These are phyloP conservation scores for Pipistrellus nathusii DNA, from an alignment of 2,797 vertebrate genomes.

Conservation along the genomic window DNA sequence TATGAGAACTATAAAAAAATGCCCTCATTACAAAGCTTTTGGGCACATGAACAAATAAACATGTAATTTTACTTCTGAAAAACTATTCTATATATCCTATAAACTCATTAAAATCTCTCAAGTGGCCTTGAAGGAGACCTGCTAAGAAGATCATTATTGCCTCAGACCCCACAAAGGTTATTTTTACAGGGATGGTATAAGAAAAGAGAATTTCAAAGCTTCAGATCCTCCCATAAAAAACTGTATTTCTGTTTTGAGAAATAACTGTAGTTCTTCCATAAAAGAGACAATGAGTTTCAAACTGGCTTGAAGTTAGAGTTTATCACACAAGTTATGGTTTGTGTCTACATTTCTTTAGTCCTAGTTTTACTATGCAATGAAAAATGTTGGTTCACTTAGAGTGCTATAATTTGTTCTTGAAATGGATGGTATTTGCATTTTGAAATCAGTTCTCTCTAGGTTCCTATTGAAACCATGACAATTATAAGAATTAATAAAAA, in stretches of 20 bases:
- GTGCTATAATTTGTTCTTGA: conserved; percentile 23
- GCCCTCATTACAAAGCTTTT: conserved; percentile 37
- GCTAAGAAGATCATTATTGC: not conserved
- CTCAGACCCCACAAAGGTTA: not conserved
- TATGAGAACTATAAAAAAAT: conserved; percentile 69
- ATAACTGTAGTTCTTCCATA: not conserved
- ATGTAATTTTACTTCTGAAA: conserved; percentile 57
- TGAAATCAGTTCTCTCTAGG: conserved; percentile 31
- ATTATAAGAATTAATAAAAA: conserved; percentile 39
- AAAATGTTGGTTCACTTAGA: conserved; percentile 29
- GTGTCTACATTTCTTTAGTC: conserved; percentile 13
- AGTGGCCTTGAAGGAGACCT: not conserved
- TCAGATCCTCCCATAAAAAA: not conserved
- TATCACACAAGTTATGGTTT: not conserved
- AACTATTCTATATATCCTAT: conserved; percentile 58
- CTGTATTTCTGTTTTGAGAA: conserved; percentile 16
- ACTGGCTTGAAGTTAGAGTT: not conserved
- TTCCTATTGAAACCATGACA: not conserved
- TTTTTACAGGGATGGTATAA: conserved; percentile 8
- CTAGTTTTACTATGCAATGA: conserved; percentile 28
- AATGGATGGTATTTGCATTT: conserved; percentile 46
- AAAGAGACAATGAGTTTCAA: conserved; percentile 1
- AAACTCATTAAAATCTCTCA: conserved; percentile 40
- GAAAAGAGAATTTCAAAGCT: conserved; percentile 1
- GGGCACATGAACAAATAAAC: conserved; percentile 61